These are phyloP conservation scores for Mastacembelus armatus DNA, from an alignment of 2,797 vertebrate species.

Conservation along the genomic window DNA sequence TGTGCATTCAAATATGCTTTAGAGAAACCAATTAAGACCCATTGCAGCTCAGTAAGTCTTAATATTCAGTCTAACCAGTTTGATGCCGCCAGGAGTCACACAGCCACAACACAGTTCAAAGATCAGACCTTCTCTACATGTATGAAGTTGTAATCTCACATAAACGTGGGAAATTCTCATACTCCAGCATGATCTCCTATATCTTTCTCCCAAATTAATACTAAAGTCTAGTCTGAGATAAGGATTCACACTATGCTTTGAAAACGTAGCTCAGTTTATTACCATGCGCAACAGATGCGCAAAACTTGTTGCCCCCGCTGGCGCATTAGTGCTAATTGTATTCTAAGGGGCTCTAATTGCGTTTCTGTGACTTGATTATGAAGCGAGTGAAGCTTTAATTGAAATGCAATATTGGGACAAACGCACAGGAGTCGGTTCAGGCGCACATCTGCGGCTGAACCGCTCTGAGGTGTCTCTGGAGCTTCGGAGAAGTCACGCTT, in stretches of 20 bases:
- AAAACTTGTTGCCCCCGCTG: slow-evolving; percentile 63
- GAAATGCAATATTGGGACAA: slow-evolving; percentile 47
- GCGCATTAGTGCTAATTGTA: slow-evolving; percentile 14
- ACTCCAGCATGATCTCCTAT: not conserved
- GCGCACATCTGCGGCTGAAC: slow-evolving; percentile 69
- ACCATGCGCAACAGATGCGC: slow-evolving; percentile 62
- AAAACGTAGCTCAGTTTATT: slow-evolving; percentile 13
- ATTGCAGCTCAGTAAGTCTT: not conserved
- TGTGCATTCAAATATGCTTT: slow-evolving; percentile 23
- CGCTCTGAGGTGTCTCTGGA: slow-evolving; percentile 60
- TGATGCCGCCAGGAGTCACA: not conserved
- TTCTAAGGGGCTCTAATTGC: slow-evolving; percentile 13
- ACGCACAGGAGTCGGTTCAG: slow-evolving; percentile 26
- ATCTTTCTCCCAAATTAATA: not conserved
- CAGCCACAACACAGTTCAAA: not conserved
- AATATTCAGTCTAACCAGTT: slow-evolving; percentile 12
- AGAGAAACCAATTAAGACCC: slow-evolving; percentile 31
- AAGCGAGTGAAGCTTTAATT: slow-evolving; percentile 26
- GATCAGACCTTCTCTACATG: slow-evolving; percentile 10
- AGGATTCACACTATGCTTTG: not conserved
- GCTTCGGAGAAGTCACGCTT: slow-evolving; percentile 74
- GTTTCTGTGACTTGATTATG: slow-evolving; percentile 37
- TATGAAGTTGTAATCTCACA: slow-evolving; percentile 11
- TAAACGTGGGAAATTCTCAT: not conserved
- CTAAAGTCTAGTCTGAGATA: not conserved